These are phyloP conservation scores for Colossoma macropomum DNA, from an alignment of 2,113 vertebrate species.

Conservation along the genomic window DNA sequence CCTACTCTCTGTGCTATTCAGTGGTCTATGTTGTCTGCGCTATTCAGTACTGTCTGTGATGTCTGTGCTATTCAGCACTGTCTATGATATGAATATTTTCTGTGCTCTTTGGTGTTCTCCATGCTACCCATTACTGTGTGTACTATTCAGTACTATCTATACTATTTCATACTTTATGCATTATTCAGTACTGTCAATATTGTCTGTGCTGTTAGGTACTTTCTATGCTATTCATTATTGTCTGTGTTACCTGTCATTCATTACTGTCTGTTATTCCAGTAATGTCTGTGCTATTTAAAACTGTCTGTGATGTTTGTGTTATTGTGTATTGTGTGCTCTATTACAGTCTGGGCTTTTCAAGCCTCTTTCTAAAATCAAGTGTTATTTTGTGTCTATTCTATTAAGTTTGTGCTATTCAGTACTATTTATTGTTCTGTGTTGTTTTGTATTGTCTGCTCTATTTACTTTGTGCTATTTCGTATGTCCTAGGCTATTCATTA, in stretches of 20 bases:
- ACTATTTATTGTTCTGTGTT: too few relatives aligned
- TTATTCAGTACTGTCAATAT: background rate
- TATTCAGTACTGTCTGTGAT: background rate
- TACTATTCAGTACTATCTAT: background rate
- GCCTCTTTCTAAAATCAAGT: too few relatives aligned
- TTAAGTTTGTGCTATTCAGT: too few relatives aligned
- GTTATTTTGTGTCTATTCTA: too few relatives aligned
- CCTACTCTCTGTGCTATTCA: background rate
- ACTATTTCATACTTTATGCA: background rate
- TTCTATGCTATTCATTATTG: background rate
- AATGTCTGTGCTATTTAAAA: background rate
- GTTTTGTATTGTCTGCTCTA: too few relatives aligned
- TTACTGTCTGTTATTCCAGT: background rate
- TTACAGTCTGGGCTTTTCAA: too few relatives aligned
- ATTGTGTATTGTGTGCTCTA: background rate
- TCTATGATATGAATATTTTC: background rate
- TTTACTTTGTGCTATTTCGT: too few relatives aligned
- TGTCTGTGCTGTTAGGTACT: background rate
- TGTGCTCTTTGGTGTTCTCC: background rate
- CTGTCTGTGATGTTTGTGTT: background rate
- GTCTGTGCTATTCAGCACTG: conserved; percentile 19
- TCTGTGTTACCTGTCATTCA: background rate
- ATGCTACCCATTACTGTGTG: background rate
- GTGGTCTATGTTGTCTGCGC: background rate
- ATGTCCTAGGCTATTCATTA: too few relatives aligned